Evolutionary conservation across 2,888 invertebrate genomes (phyloP).

Genomic region (Micoletzkya japonica): DNA sequence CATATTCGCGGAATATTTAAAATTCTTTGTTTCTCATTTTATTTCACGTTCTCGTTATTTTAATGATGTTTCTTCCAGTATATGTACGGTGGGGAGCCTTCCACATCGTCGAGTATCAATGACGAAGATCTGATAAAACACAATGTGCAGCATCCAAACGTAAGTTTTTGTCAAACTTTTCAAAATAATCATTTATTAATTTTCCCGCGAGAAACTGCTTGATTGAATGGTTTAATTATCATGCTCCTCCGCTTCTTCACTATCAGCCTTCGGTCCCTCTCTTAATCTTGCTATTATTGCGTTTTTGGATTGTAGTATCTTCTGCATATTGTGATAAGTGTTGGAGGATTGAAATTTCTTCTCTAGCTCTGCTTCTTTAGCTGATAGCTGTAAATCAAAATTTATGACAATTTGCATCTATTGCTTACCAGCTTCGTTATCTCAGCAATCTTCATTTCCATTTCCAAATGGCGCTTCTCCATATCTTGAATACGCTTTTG

Average conservation of each 20-base stretch:
- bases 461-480: constrained; percentile 25
- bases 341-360: constrained; percentile 29
- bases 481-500: constrained; percentile 23
- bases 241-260: constrained; percentile 20
- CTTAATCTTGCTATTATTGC: constrained; percentile 12
- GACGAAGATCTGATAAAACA: too few species aligned
- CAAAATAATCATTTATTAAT: too few species aligned
- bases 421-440: constrained; percentile 13
- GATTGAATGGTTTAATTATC: constrained; percentile 12
- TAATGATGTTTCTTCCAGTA: too few species aligned
- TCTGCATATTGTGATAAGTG: constrained; percentile 28
- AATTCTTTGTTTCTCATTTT: too few species aligned
- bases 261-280: too few species aligned
- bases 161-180: too few species aligned
- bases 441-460: constrained; percentile 13
- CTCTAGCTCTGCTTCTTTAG: constrained; percentile 30
- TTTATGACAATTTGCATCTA: not conserved
- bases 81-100: too few species aligned
- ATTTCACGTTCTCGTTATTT: too few species aligned
- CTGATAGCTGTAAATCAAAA: constrained; percentile 3
- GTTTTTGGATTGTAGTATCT: constrained; percentile 27
- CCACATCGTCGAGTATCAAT: too few species aligned
- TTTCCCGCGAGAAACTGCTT: too few species aligned
- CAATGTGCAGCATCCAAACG: too few species aligned
- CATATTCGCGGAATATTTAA: too few species aligned